Evolutionary conservation across 2,113 vertebrate species (phyloP).

Genomic region (Orcinus orca): DNA sequence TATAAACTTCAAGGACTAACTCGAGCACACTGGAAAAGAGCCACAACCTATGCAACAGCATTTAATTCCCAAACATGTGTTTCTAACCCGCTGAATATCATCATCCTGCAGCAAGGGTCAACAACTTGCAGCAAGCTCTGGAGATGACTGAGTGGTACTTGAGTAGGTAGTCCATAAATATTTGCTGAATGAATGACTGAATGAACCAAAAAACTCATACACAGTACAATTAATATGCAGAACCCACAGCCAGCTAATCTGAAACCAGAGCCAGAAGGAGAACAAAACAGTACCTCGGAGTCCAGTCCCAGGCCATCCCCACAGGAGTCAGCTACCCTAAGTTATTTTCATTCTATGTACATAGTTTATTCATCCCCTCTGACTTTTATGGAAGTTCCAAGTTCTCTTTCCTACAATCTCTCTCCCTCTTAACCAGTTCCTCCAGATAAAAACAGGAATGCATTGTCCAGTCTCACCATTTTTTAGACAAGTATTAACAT

Average conservation of each 20-base stretch:
- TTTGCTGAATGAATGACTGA: neutral
- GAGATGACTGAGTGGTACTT: neutral
- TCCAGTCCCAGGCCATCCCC: neutral
- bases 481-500: slow-evolving; percentile 14
- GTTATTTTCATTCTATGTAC: neutral
- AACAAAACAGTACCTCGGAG: neutral
- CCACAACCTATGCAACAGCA: neutral
- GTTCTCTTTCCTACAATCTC: slow-evolving; percentile 10
- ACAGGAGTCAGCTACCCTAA: neutral
- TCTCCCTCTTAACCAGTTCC: neutral
- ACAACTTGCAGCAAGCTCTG: neutral
- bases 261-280: neutral
- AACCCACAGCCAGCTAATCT: neutral
- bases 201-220: neutral
- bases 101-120: neutral
- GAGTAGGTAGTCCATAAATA: slow-evolving; percentile 13
- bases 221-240: neutral
- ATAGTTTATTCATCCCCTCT: neutral
- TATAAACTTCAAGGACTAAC: slow-evolving; percentile 55
- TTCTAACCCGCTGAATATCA: slow-evolving; percentile 16
- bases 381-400: neutral
- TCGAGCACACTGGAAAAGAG: slow-evolving; percentile 25
- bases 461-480: neutral
- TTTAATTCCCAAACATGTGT: neutral
- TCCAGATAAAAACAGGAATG: neutral